Conservation (phyloP, 37 sponge, comb jelly and placozoan genomes). For the Cliona cf. orientalis region DNA sequence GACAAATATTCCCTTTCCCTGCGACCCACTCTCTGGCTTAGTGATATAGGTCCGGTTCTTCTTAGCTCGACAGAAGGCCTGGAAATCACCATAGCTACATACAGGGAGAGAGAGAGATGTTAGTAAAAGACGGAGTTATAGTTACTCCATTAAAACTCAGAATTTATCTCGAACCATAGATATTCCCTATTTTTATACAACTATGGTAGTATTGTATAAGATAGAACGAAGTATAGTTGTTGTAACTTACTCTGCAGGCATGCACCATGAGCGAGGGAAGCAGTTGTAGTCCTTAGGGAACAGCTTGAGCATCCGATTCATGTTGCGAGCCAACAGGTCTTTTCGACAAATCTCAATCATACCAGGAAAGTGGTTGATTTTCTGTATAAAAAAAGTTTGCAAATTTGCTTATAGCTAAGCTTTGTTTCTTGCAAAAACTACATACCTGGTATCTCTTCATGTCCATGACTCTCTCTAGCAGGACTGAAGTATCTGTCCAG, state of each 20-base stretch:
- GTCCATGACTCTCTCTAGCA: slow-evolving; percentile 84
- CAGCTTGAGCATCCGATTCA: slow-evolving; percentile 92
- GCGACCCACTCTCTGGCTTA: slow-evolving; percentile 96
- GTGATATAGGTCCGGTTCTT: slow-evolving; percentile 91
- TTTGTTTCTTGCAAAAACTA: not conserved
- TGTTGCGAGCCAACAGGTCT: slow-evolving; percentile 93
- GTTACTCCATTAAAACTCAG: too few species aligned
- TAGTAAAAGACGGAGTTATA: not conserved
- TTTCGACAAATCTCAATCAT: slow-evolving; percentile 99
- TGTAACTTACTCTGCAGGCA: slow-evolving; percentile 97
- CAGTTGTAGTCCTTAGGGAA: slow-evolving; percentile 97
- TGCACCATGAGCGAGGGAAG: slow-evolving; percentile 93
- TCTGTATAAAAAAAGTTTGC: slow-evolving; percentile 54
- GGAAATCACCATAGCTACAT: slow-evolving; percentile 88
- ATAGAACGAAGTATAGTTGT: not conserved
- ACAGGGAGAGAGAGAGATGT: not conserved
- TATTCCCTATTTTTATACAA: not conserved
- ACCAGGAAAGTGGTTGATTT: slow-evolving; percentile 99
- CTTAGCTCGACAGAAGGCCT: slow-evolving; percentile 83
- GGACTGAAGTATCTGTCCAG: slow-evolving; percentile 93
- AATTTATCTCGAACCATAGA: not conserved
- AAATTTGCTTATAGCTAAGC: not conserved
- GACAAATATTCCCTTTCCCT: slow-evolving; percentile 96
- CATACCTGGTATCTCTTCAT: slow-evolving; percentile 96
- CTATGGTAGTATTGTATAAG: not conserved